Evolutionary conservation across 2,797 vertebrate species (phyloP), one percentile per base, ranked within the genome.

Genomic region (Microchirus variegatus): DNA sequence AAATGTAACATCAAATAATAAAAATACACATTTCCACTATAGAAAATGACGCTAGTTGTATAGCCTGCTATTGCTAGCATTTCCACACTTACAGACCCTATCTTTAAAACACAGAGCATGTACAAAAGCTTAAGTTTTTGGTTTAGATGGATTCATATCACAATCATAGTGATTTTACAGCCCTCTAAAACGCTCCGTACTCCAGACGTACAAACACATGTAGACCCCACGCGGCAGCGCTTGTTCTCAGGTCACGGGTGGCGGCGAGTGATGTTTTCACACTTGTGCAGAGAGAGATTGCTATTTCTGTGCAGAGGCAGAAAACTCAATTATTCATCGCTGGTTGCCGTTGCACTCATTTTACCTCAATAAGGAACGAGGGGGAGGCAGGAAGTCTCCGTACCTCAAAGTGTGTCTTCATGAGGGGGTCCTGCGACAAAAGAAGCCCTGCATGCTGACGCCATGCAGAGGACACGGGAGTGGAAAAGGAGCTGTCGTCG

Each of bases 311-410:
- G 49, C 76, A 52, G 77, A 91, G 86, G 83, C 79, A 87, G 81
- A 89, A 78, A 84, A 90, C 89, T 92, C 89, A 92, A 92, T 93
- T 92, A 92, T 91, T 93, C 82, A 91, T 91, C 63, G 17, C 59
- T 31, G 37, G 80, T 84, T 84, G 82, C 77, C 83, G 75, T 76
- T 82, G 81, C 84, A 88, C 88, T 89, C 89, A 88, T 84, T 88
- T 90, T 86, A 88, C 89, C 87, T 87, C 86, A 63, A 70, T 77
- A 67, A 83, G 66, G 70, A 76, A 65, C 9, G 10, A 13, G 38
- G 73, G 54, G 78, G 70, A 73, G 37, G n/a, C n/a, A n/a, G n/a
- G n/a, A n/a, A n/a, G n/a, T n/a, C n/a, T n/a, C n/a, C n/a, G n/a
- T n/a, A n/a, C n/a, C n/a, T n/a, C n/a, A n/a, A n/a, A n/a, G n/a